Evolutionary conservation across 2,888 invertebrate species (phyloP), one percentile per base, ranked within the genome.

Genomic region (Platycheirus albimanus): DNA sequence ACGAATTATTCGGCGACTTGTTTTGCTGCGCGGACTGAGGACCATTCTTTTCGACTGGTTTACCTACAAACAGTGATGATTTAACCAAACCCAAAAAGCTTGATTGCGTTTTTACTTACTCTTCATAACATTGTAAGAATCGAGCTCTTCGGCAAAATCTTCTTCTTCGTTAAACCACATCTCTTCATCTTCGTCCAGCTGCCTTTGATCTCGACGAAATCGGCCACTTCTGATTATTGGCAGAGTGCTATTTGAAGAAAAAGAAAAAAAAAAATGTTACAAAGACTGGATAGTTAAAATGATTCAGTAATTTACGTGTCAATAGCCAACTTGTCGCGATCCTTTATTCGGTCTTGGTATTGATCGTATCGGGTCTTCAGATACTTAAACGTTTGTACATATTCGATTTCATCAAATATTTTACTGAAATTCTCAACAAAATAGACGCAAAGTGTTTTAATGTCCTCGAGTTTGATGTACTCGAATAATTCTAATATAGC

Each of bases 401-500:
- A 99, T 90, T 97, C 96, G 88, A 99, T 96, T 89, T 96, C 95
- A 90, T 98, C 98, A 89, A 99, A 92, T 87, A 96, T 95, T 92
- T 97, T 97, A 87, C 97, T 97, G 91, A 98, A 99, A 91, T 96
- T 97, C 91, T 99, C 99, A 86, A 99, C 97, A 86, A 99, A 96
- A 91, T 99, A 97, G 78, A 96, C 95, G 92, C 96, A 97, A 87
- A 97, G 92, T 45, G 95, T 95, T 91, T 97, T 97, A 80, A 97
- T 96, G 90, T 97, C 97, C 92, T 97, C 97, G 91, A 96, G 92
- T 93, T 97, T 97, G 86, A 99, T 98, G 92, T 97, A 99, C 92
- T 99, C 99, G 92, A 99, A 99, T 93, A 99, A 94, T 92, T 99
- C 99, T 90, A 99, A 94, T 90, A 99, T 97, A 86, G 99, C 99